Base-by-base conservation (phyloP, 2,113 vertebrate genomes). In the Echinops telfairi region DNA sequence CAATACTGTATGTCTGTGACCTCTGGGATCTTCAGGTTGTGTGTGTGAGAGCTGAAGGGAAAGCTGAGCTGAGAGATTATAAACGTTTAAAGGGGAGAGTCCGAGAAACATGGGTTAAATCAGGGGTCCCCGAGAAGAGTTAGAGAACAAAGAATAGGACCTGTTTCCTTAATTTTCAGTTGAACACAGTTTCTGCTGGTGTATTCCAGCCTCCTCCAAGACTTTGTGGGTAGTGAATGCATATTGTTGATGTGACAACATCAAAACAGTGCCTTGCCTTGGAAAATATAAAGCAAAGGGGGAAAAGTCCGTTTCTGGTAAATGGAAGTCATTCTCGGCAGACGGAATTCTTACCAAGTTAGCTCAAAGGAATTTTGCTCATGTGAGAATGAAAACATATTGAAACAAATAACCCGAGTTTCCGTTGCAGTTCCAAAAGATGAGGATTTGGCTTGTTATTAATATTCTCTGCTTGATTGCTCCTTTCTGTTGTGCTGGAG, bases 321-420 rank as follows among this genome's bases (percentile, higher is more conserved):
- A 95, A 77, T 91, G 71, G 84, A 96, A 96, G 19, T 84, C 84
- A 94, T 96, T 89, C 73, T 93, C 57, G 3, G 36, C 57, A 87
- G 86, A 57, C 70, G 91, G 57, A 94, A 92, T 95, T 97, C 88
- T 96, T 94, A 87, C 29, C 83, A 82, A 91, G 89, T 93, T 92
- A 94, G 90, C 1, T 0, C 89, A 91, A 94, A 96, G 92, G 92
- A 91, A 94, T 96, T 94, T 94, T 91, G 47, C 80, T 90, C 87
- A 90, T 84, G 90, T 90, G 88, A 95, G 91, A 96, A 93, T 91
- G 82, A 94, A 95, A 96, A 90, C 95, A 87, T 83, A 94, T 76
- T 95, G 95, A 91, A 95, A 83, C 75, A 96, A 94, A 93, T 83
- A 88, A 86, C 47, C 87, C 64, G 88, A 90, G 90, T 94, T 97